Base-by-base conservation (phyloP, 2,888 invertebrate genomes). In the Hirtodrosophila confusa region DNA sequence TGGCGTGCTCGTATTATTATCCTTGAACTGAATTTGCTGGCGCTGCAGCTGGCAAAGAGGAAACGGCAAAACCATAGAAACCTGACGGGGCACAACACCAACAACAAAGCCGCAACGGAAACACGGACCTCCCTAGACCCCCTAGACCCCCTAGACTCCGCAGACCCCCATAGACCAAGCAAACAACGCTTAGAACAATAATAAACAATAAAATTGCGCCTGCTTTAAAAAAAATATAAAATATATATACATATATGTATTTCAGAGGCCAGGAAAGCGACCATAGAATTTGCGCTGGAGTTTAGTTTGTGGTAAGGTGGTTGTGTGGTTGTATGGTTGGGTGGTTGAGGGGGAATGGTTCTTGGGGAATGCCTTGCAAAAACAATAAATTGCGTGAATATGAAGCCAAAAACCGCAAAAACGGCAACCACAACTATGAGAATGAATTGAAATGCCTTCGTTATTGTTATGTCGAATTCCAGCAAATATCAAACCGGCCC, bases 111-210 rank as follows among this genome's bases (percentile, higher is more conserved):
- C 49, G 50, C 76, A 78, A 44, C 82, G 88, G 88, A 83, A 86
- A 67, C 69, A 62, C 53, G 58, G 36, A 17, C 27, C 3, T 9
- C 2, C 0, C 3, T 11, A 0, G 29, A 36, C 6, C 7, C n/a
- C 23, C 50, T 27, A n/a, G 35, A 33, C 33, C 10, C 7, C n/a
- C 10, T 17, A 9, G 17, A 33, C 3, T 8, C 17, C 4, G n/a
- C n/a, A n/a, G n/a, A n/a, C n/a, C n/a, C 31, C 60, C 44, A 31
- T 39, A 37, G 64, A 49, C 43, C 78, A 58, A 50, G 63, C 74
- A 73, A 82, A 76, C 88, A 78, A 37, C 57, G 83, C 86, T 86
- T 82, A 86, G 79, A 84, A 84, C 83, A 84, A 84, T 84, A 88
- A 86, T 86, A 88, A 84, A 88, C 86, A 88, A 83, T 78, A 83